A percentile compares a stretch with the other conserved stretches of the same genome.
These are phyloP conservation scores for Epinephelus coioides DNA, from an alignment of 2,797 vertebrate species.

Conservation along the genomic window DNA sequence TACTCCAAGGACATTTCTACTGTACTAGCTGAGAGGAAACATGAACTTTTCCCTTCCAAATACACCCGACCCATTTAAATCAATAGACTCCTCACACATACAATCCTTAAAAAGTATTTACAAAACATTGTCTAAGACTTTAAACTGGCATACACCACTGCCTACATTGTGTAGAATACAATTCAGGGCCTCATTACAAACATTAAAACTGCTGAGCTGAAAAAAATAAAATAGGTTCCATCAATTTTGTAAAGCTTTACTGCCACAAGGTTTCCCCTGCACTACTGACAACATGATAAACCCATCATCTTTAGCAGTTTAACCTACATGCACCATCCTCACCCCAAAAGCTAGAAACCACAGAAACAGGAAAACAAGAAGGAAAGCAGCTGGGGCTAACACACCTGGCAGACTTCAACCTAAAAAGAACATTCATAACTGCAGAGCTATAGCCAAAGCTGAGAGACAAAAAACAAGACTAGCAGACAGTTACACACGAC, in stretches of 20 bases:
- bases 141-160: neutral
- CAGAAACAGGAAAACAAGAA: constrained; percentile 19
- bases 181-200: neutral
- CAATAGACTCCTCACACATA: neutral
- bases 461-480: neutral
- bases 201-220: neutral
- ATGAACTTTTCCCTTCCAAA: neutral
- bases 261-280: neutral
- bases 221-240: neutral
- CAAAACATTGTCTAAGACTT: neutral
- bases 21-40: neutral
- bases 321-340: constrained; percentile 19
- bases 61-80: constrained; percentile 10
- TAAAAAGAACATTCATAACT: neutral
- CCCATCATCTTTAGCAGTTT: constrained; percentile 9
- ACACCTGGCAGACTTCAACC: constrained; percentile 5
- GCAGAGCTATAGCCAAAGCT: constrained; percentile 7
- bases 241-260: neutral
- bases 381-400: constrained; percentile 30
- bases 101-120: neutral
- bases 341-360: constrained; percentile 23
- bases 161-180: neutral
- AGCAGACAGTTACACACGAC: neutral
- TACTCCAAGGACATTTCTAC: neutral
- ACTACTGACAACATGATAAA: neutral